Conservation (phyloP, 1,140 invertebrate genomes). For the Aporrectodea caliginosa region DNA sequence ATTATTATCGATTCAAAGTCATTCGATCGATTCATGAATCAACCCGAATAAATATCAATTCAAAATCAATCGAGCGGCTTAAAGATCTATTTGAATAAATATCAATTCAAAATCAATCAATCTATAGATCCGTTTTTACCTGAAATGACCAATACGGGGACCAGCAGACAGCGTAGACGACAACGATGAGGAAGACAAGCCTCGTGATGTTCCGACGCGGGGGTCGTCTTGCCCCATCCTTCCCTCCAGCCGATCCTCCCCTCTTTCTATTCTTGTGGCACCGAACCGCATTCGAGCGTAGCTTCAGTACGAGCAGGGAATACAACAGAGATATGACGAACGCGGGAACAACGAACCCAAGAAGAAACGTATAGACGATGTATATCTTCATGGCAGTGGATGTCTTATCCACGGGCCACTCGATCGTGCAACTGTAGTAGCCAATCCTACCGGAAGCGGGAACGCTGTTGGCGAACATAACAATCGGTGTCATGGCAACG, state of each 20-base stretch:
- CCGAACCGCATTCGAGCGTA: neutral
- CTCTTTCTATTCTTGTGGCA: neutral
- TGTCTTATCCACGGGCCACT: neutral
- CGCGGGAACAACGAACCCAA: neutral
- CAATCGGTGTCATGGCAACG: constrained; percentile 72
- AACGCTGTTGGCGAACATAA: constrained; percentile 70
- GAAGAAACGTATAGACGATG: neutral
- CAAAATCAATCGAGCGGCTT: too few relatives aligned
- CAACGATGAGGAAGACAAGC: constrained; percentile 30
- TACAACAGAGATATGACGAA: neutral
- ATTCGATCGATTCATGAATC: too few relatives aligned
- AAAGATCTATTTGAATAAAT: too few relatives aligned
- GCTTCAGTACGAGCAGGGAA: neutral
- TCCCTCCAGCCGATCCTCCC: neutral
- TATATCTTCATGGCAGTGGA: neutral
- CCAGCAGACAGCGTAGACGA: constrained; percentile 33
- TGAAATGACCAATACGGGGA: constrained; percentile 33
- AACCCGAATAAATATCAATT: too few relatives aligned
- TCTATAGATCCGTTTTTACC: constrained; percentile 7
- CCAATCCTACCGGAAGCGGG: neutral
- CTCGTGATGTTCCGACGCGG: constrained; percentile 48
- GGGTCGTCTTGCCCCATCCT: constrained; percentile 61
- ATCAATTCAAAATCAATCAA: too few relatives aligned
- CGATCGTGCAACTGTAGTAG: neutral
- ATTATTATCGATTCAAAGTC: too few relatives aligned